phyloP scores from a whole-genome alignment of 2,797 vertebrate genomes.

The Sylvia borin region DNA sequence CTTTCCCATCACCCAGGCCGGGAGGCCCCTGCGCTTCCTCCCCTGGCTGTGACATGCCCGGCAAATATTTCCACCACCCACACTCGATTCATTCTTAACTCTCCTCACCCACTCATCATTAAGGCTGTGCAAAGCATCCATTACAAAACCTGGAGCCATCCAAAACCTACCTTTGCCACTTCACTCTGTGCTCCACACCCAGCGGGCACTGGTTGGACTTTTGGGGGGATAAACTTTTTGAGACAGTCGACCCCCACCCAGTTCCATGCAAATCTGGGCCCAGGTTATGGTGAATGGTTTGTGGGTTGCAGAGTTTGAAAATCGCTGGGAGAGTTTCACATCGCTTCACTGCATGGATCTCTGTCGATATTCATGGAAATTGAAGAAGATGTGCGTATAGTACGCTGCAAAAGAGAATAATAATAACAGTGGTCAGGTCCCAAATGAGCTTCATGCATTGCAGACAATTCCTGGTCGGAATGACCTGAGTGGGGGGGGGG shows the following conservation, averaged over 20 bases:
- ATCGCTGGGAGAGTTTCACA: background rate
- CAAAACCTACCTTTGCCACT: constrained; percentile 13
- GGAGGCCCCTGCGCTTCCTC: constrained; percentile 21
- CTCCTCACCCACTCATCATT: constrained; percentile 56
- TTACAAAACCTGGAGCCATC: constrained; percentile 32
- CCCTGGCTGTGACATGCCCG: constrained; percentile 24
- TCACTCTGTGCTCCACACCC: background rate
- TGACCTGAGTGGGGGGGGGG: background rate
- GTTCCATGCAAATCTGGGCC: background rate
- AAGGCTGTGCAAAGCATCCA: constrained; percentile 51
- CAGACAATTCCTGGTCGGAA: background rate
- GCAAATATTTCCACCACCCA: constrained; percentile 68
- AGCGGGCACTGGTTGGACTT: background rate
- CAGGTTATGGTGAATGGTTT: constrained; percentile 20
- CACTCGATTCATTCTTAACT: constrained; percentile 42
- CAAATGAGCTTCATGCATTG: background rate
- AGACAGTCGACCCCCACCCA: background rate
- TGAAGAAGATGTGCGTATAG: background rate
- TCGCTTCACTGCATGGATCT: background rate
- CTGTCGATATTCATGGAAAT: background rate
- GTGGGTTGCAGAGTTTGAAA: background rate
- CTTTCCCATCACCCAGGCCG: background rate
- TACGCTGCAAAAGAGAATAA: background rate
- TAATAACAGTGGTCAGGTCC: background rate
- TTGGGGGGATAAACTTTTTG: background rate